These are phyloP conservation scores for Marasmarcha lunaedactyla DNA, from an alignment of 2,888 invertebrate species.

Conservation along the genomic window DNA sequence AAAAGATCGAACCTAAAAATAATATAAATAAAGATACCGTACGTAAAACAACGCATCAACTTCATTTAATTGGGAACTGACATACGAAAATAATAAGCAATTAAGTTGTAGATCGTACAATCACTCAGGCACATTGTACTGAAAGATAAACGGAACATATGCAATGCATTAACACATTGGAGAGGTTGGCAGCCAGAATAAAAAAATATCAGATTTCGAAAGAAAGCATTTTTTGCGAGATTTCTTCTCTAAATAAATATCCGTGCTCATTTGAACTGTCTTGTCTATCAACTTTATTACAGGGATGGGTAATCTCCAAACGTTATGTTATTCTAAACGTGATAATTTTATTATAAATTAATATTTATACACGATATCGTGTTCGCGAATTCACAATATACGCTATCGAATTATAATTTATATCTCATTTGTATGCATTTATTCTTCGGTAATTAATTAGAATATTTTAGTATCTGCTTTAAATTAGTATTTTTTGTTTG, in stretches of 20 bases:
- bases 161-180: slow-evolving; percentile 45
- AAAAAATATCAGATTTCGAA: slow-evolving; percentile 42
- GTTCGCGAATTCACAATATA: too few species aligned
- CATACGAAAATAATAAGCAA: neutral
- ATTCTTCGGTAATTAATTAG: too few species aligned
- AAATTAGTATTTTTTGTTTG: too few species aligned
- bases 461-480: too few species aligned
- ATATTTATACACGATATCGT: too few species aligned
- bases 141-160: slow-evolving; percentile 39
- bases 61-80: too few species aligned
- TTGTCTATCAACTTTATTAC: slow-evolving; percentile 23
- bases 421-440: too few species aligned
- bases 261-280: slow-evolving; percentile 22
- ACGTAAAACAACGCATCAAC: too few species aligned
- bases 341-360: too few species aligned
- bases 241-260: slow-evolving; percentile 24
- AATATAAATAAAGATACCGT: slow-evolving; percentile 23
- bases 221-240: slow-evolving; percentile 26
- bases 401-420: too few species aligned
- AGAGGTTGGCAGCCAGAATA: slow-evolving; percentile 15
- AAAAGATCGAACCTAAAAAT: slow-evolving; percentile 36
- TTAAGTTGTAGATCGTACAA: slow-evolving; percentile 5
- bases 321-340: neutral
- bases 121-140: slow-evolving; percentile 27
- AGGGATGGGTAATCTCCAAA: slow-evolving; percentile 3